Evolutionary conservation across 2,113 vertebrate genomes (phyloP).

Genomic region (Anser brachyrhynchus): DNA sequence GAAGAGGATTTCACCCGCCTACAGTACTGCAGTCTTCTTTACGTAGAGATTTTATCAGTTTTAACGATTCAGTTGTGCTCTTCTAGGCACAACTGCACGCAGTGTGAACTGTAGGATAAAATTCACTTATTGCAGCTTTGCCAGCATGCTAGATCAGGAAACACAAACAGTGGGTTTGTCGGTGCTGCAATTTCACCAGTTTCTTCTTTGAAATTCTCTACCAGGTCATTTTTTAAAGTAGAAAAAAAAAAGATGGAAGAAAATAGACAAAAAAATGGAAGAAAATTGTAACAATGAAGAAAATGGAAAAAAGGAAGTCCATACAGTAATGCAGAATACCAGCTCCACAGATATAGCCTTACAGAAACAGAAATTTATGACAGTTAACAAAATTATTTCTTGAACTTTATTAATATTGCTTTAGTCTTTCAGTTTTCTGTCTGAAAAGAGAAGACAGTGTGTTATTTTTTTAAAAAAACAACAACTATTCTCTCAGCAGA

Average conservation of each 20-base stretch:
- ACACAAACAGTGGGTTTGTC: not conserved
- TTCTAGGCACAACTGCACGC: not conserved
- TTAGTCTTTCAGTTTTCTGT: not conserved
- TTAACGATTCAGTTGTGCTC: not conserved
- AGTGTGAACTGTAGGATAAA: not conserved
- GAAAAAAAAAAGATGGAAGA: not conserved
- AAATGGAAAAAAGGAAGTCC: not conserved
- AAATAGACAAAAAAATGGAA: not conserved
- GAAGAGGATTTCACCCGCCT: not conserved
- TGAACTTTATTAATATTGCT: not conserved
- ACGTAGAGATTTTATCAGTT: not conserved
- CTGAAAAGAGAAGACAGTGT: not conserved
- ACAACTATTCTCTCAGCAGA: not conserved
- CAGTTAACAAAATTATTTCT: not conserved
- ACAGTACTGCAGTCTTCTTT: not conserved
- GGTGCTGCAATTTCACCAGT: not conserved
- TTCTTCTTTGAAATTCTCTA: not conserved
- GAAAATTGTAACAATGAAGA: not conserved
- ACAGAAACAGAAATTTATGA: not conserved
- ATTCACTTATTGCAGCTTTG: not conserved
- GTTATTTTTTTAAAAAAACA: not conserved
- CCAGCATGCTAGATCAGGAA: not conserved
- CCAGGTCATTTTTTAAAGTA: not conserved
- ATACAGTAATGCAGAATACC: not conserved
- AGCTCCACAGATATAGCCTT: not conserved